Conservation (phyloP, 2,797 vertebrate species). For the Botia almorhae region DNA sequence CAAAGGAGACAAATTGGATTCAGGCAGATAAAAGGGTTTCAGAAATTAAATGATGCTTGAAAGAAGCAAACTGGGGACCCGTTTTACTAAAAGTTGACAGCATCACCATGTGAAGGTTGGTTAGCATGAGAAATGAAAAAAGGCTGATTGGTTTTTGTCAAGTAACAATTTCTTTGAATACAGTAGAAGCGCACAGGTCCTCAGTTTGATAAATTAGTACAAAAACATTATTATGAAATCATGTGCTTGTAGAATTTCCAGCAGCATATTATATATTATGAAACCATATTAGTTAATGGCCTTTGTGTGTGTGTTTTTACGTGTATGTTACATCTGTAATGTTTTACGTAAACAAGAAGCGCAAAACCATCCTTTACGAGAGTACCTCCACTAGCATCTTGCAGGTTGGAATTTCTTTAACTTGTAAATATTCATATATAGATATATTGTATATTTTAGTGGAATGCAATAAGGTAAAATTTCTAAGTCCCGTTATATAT, state of each 20-base stretch:
- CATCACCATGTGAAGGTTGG: constrained; percentile 42
- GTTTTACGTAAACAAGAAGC: constrained; percentile 83
- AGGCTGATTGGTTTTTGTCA: constrained; percentile 63
- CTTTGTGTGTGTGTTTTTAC: constrained; percentile 64
- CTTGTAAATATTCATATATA: constrained; percentile 46
- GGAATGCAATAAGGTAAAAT: constrained; percentile 95
- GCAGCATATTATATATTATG: constrained; percentile 75
- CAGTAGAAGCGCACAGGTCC: constrained; percentile 70
- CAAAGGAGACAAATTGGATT: constrained; percentile 49
- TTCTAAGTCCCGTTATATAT: constrained; percentile 89
- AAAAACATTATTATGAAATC: constrained; percentile 79
- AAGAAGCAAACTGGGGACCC: constrained; percentile 63
- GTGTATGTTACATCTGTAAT: constrained; percentile 45
- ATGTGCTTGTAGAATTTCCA: constrained; percentile 83
- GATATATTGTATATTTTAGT: constrained; percentile 71
- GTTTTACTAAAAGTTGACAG: constrained; percentile 59
- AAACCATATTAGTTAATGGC: constrained; percentile 83
- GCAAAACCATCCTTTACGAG: constrained; percentile 92
- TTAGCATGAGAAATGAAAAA: constrained; percentile 55
- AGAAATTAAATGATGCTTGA: constrained; percentile 47
- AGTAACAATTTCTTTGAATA: no score
- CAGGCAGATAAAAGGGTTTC: constrained; percentile 52
- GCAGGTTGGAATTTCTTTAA: constrained; percentile 82
- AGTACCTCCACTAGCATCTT: constrained; percentile 88
- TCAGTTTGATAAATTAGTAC: constrained; percentile 74